Conservation (phyloP, 2,113 vertebrate species). For the Antigone vipio region DNA sequence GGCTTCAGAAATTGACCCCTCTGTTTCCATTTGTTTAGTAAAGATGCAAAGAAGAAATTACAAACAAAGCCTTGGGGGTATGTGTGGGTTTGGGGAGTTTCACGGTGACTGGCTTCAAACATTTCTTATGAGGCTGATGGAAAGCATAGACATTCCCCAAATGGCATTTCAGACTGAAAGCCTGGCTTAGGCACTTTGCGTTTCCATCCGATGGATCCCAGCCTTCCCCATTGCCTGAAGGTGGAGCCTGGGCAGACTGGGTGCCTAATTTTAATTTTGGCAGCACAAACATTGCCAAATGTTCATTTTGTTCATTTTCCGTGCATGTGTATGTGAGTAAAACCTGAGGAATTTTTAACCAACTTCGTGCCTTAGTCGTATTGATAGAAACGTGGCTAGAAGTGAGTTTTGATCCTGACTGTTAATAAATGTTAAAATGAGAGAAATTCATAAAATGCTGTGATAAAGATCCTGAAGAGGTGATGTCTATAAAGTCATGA, state of each 20-base stretch:
- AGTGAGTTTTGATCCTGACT: neutral
- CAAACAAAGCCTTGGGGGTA: neutral
- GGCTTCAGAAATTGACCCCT: neutral
- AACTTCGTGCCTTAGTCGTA: neutral
- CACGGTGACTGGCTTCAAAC: neutral
- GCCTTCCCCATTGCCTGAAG: neutral
- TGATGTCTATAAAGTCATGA: neutral
- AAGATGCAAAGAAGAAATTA: neutral
- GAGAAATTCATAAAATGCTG: neutral
- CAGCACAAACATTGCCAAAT: neutral
- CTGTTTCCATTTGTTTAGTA: neutral
- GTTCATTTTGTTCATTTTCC: neutral
- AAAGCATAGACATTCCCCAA: neutral
- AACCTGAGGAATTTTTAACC: neutral
- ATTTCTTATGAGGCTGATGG: neutral
- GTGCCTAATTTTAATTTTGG: neutral
- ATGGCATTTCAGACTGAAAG: neutral
- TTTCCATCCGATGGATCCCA: neutral
- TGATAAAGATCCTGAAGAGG: neutral
- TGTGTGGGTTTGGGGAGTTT: neutral
- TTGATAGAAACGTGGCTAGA: neutral
- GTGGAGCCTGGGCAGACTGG: neutral
- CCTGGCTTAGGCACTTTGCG: neutral
- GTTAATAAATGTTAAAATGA: neutral
- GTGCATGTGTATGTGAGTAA: neutral